These are phyloP conservation scores for Monarcha castaneiventris DNA, from an alignment of 2,113 vertebrate genomes.

Conservation along the genomic window DNA sequence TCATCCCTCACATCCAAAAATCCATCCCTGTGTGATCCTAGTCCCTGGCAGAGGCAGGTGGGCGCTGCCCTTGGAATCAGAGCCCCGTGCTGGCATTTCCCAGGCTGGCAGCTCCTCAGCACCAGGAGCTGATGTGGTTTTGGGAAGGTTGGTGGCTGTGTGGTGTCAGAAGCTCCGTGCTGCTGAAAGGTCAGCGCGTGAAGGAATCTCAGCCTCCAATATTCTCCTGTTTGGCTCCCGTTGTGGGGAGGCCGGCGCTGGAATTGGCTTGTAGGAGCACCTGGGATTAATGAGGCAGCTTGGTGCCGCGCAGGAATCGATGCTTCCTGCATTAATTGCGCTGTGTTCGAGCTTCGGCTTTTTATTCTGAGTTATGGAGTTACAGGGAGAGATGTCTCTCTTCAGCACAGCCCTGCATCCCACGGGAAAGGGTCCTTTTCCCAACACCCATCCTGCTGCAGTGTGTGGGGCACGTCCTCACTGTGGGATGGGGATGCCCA, in stretches of 20 bases:
- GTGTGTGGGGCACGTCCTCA: fast-evolving
- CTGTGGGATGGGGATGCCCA: not conserved
- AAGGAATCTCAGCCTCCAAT: conserved; percentile 54
- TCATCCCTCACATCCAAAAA: fast-evolving
- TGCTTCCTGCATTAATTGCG: conserved; percentile 74
- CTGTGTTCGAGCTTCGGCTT: conserved; percentile 38
- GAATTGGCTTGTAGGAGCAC: conserved; percentile 66
- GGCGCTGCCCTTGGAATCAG: not conserved
- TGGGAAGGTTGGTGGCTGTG: fast-evolving
- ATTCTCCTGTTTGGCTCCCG: conserved; percentile 18
- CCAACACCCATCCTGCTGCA: fast-evolving
- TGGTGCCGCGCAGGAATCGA: conserved; percentile 73
- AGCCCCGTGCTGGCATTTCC: not conserved
- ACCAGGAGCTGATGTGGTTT: fast-evolving
- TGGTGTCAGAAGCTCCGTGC: not conserved
- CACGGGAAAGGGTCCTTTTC: not conserved
- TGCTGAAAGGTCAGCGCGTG: not conserved
- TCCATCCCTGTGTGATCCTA: fast-evolving
- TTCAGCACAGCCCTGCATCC: not conserved
- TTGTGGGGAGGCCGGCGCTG: conserved; percentile 13
- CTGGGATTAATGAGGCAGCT: conserved; percentile 79
- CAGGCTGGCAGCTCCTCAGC: fast-evolving
- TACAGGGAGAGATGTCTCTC: conserved; percentile 62
- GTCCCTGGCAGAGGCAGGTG: not conserved
- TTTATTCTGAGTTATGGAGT: conserved; percentile 74